Base-by-base conservation (phyloP, 2,797 vertebrate species). In the Gobio occitaniae region DNA sequence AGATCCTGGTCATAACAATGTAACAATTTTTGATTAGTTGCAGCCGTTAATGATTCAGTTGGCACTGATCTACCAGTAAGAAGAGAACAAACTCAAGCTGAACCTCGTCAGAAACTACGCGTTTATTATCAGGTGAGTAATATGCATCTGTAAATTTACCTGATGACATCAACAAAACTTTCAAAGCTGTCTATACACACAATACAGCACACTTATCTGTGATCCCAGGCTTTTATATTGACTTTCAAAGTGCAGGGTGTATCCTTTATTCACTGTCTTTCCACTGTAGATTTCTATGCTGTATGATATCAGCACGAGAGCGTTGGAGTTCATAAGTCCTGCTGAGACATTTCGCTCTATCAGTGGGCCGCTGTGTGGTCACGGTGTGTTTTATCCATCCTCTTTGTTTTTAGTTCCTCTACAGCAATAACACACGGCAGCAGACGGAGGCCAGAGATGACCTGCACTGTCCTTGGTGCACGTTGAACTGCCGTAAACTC, bases 401-500 rank as follows among this genome's bases (percentile, higher is more conserved):
- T 15, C 8, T 76, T 81, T 21, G 59, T 59, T 84, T 44, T 8
- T 25, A 97, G 98, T 99, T 99, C 88, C 93, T 99, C 86, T 99
- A 99, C 90, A 99, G 99, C 92, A 99, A 98, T 84, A 99, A 99
- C 92, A 99, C 97, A 0, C 96, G 97, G 91, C 98, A 99, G 93
- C 98, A 99, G 93, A 99, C 98, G 0, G 98, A 99, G 93, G 98
- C 98, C 6, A 95, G 98, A 66, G 98, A 99, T 5, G 98, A 99
- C 90, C 94, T 99, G 75, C 98, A 99, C 92, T 99, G 98, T 91
- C 98, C 98, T 0, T 99, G 98, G 98, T 99, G 98, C 89, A 99
- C 98, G 0, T 92, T 99, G 85, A 99, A 99, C 93, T 99, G 98
- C 91, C 96, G 97, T 87, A 98, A 98, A 86, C 97, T 99, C 68